phyloP scores from a whole-genome alignment of 2,888 invertebrate species.

The Pyralis farinalis region DNA sequence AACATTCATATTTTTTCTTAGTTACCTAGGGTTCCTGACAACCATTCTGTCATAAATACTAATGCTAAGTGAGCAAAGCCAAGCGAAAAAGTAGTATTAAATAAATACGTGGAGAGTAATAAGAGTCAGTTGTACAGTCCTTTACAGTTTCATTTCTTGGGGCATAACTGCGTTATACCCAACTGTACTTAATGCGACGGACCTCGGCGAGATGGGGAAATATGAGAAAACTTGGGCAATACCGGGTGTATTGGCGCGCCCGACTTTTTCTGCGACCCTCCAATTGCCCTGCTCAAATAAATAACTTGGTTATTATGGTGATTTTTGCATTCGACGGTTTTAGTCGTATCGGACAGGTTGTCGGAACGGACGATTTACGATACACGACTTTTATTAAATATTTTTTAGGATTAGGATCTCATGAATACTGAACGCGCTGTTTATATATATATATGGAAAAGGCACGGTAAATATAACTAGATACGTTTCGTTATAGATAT shows the following conservation, averaged over 20 bases:
- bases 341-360: not conserved
- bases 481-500: too few species aligned
- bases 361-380: not conserved
- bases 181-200: constrained; percentile 12
- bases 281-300: constrained; percentile 40
- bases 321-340: constrained; percentile 15
- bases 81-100: too few species aligned
- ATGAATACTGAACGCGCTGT: too few species aligned
- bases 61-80: too few species aligned
- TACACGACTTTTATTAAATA: not conserved
- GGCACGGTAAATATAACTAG: too few species aligned
- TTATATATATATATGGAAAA: too few species aligned
- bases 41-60: too few species aligned
- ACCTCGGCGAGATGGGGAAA: constrained; percentile 32
- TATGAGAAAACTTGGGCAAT: constrained; percentile 55
- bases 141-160: not conserved
- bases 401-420: too few species aligned
- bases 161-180: not conserved
- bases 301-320: constrained; percentile 32
- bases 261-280: constrained; percentile 35
- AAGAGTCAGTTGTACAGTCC: too few species aligned
- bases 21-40: too few species aligned
- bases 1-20: too few species aligned
- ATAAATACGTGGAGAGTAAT: too few species aligned
- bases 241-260: constrained; percentile 33